Evolutionary conservation across 2,888 invertebrate genomes (phyloP).

Genomic region (Taphrorychus bicolor): DNA sequence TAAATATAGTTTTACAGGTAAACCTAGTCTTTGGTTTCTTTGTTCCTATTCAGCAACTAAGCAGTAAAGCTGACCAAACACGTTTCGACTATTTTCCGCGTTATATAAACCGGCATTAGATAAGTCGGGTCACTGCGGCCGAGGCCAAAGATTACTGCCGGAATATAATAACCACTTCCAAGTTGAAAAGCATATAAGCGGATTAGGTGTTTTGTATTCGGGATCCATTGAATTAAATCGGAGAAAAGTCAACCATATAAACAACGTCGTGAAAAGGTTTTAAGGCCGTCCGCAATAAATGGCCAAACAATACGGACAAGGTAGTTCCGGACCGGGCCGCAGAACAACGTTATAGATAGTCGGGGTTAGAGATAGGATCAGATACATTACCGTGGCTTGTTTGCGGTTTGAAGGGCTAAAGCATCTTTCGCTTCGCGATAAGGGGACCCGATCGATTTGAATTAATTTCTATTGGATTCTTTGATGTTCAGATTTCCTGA

Average conservation of each 20-base stretch:
- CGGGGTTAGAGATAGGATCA: constrained; percentile 23
- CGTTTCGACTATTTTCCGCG: constrained; percentile 13
- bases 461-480: neutral
- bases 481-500: neutral
- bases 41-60: constrained; percentile 14
- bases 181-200: constrained; percentile 8
- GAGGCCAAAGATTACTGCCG: neutral
- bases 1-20: too few species aligned
- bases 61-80: constrained; percentile 13
- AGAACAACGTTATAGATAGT: constrained; percentile 31
- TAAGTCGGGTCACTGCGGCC: constrained; percentile 1
- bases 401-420: constrained; percentile 17
- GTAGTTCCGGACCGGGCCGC: constrained; percentile 11
- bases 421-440: neutral
- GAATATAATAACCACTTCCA: constrained; percentile 12
- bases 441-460: neutral
- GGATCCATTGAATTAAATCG: constrained; percentile 1
- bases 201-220: constrained; percentile 5
- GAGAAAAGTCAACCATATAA: constrained; percentile 2
- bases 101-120: constrained; percentile 13
- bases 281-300: constrained; percentile 8
- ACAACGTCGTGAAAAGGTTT: neutral
- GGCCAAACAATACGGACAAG: constrained; percentile 12
- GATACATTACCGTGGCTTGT: constrained; percentile 29
- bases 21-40: neutral